Conservation (phyloP, 2,797 vertebrate genomes). For the Triplophysa bombifrons region DNA sequence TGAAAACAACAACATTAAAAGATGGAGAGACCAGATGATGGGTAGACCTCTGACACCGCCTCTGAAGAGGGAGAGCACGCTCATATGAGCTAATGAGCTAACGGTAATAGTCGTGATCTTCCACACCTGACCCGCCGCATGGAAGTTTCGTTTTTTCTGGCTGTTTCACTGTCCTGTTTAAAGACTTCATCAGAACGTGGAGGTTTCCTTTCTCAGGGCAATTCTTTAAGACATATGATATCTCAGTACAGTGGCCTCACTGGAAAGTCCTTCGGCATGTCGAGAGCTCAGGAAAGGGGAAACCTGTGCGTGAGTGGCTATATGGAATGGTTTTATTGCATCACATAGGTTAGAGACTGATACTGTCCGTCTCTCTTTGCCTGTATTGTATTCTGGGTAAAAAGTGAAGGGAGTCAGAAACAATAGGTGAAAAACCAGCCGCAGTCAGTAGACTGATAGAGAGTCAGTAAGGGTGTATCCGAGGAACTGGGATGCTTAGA, state of each 20-base stretch:
- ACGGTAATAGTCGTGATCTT: constrained; percentile 66
- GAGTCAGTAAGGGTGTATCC: background rate
- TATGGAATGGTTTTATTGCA: background rate
- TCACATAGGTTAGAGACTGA: background rate
- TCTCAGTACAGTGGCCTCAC: constrained; percentile 9
- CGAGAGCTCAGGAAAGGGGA: background rate
- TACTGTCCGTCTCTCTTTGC: constrained; percentile 10
- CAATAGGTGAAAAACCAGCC: constrained; percentile 2
- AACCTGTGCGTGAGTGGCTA: background rate
- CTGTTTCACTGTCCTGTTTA: constrained; percentile 22
- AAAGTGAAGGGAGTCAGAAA: constrained; percentile 1
- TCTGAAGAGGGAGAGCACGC: background rate
- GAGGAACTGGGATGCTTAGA: constrained; percentile 21
- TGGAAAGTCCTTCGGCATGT: background rate
- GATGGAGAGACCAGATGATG: background rate
- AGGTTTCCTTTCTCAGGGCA: background rate
- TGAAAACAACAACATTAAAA: background rate
- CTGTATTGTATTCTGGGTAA: constrained; percentile 19
- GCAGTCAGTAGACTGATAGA: constrained; percentile 14
- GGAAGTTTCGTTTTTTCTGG: constrained; percentile 26
- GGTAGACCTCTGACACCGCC: background rate
- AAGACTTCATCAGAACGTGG: constrained; percentile 4
- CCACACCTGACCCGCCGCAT: constrained; percentile 60
- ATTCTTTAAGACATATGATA: constrained; percentile 9
- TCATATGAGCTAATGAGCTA: constrained; percentile 39